A percentile compares a stretch with the other conserved stretches of the same genome.
These are phyloP conservation scores for Pandemis heparana DNA, from an alignment of 2,888 invertebrate genomes.

Conservation along the genomic window DNA sequence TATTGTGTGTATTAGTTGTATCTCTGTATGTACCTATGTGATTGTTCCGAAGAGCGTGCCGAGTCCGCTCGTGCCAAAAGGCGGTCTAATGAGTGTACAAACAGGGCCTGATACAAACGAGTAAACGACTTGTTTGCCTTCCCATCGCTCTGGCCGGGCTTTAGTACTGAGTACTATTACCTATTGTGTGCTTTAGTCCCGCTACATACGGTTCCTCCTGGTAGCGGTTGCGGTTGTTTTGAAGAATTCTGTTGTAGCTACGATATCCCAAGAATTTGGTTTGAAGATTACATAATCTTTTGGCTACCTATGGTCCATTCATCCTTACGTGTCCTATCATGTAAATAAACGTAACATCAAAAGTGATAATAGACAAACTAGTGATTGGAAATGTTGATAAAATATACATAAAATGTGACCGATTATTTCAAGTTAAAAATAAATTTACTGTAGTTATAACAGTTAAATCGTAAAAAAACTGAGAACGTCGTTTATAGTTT, in stretches of 20 bases:
- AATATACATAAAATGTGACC: too few species aligned
- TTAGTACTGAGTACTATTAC: conserved; percentile 1
- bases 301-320: too few species aligned
- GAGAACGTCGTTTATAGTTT: background rate
- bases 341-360: too few species aligned
- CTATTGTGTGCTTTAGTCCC: conserved; percentile 5
- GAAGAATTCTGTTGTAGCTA: background rate
- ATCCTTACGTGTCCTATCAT: too few species aligned
- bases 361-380: too few species aligned
- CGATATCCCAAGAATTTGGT: background rate
- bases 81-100: conserved; percentile 35
- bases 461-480: background rate
- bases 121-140: conserved; percentile 33
- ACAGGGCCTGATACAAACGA: conserved; percentile 31
- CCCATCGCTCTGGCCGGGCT: conserved; percentile 7
- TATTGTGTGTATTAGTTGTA: conserved; percentile 4
- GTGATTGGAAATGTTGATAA: too few species aligned
- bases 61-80: conserved; percentile 13
- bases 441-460: background rate
- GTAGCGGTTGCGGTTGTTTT: background rate
- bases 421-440: too few species aligned
- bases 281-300: too few species aligned
- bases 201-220: background rate
- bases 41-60: conserved; percentile 18
- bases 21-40: background rate